Evolutionary conservation across 2,888 invertebrate genomes (phyloP), one percentile per base, ranked within the genome.

Genomic region (Cerastoderma edule): DNA sequence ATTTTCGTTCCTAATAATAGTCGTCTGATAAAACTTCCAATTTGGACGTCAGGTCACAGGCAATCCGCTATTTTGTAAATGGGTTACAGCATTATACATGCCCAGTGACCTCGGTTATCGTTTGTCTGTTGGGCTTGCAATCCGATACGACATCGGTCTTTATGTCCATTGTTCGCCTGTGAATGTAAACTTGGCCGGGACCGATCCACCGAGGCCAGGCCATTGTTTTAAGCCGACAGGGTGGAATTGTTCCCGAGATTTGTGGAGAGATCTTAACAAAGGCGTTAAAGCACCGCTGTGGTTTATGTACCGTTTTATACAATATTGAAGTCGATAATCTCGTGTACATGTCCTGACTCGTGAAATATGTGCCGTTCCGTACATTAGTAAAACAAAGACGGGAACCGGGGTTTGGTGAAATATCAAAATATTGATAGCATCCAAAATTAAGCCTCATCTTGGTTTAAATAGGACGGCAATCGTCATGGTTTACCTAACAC

Each of bases 291-390:
- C 54, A 54, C 16, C 30, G 4, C 24, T 16, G 13, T 27, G 28
- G 54, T 54, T 54, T 54, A 27, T 54, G 54, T 27, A 22, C 28
- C 54, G 54, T 54, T 54, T 54, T 53, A 4, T 19, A 54, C 27
- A 54, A n/a, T 16, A 5, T 2, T n/a, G 46, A 46, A 46, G 19
- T n/a, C 16, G 46, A 46, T 1, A 16, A 19, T 46, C 1, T 5
- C n/a, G 19, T 46, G 5, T 46, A 16, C n/a, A n/a, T 46, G 2
- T 46, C 19, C n/a, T 5, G 16, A n/a, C n/a, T n/a, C n/a, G n/a
- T n/a, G n/a, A n/a, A n/a, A n/a, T n/a, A n/a, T n/a, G n/a, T n/a
- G n/a, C n/a, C n/a, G n/a, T n/a, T n/a, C n/a, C n/a, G n/a, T n/a
- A n/a, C n/a, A n/a, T n/a, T n/a, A n/a, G n/a, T n/a, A n/a, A n/a